phyloP scores from a whole-genome alignment of 2,113 vertebrate species.

The Hydrochoerus hydrochaeris region DNA sequence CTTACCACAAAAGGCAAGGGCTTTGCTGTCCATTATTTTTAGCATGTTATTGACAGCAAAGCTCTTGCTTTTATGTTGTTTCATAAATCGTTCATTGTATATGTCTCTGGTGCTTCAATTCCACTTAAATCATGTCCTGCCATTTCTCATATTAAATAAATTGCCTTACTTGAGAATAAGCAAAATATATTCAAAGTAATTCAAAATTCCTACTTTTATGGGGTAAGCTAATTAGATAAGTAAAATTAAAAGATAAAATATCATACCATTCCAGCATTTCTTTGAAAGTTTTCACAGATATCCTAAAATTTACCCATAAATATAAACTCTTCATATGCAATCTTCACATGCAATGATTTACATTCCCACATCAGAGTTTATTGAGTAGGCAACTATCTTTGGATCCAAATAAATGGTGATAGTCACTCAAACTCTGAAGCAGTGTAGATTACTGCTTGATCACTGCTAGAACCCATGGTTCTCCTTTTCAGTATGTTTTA shows the following conservation, averaged over 20 bases:
- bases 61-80: background rate
- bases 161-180: background rate
- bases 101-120: background rate
- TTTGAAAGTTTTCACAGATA: slow-evolving; percentile 61
- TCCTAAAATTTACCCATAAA: slow-evolving; percentile 46
- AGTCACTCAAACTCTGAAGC: slow-evolving; percentile 7
- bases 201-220: slow-evolving; percentile 9
- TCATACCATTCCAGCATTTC: background rate
- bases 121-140: background rate
- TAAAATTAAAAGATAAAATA: background rate
- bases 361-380: slow-evolving; percentile 53
- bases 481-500: background rate
- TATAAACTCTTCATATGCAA: slow-evolving; percentile 44
- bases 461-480: slow-evolving; percentile 25
- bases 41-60: background rate
- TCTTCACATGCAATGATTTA: slow-evolving; percentile 50
- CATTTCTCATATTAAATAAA: background rate
- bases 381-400: slow-evolving; percentile 48
- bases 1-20: background rate
- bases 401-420: slow-evolving; percentile 53
- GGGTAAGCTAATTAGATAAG: slow-evolving; percentile 27
- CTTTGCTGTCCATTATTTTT: background rate
- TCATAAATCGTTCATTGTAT: background rate
- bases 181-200: slow-evolving; percentile 6
- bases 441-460: slow-evolving; percentile 22